Evolutionary conservation across 2,797 vertebrate genomes (phyloP), one percentile per base, ranked within the genome.

Genomic region (Chaetodon trifasciatus): DNA sequence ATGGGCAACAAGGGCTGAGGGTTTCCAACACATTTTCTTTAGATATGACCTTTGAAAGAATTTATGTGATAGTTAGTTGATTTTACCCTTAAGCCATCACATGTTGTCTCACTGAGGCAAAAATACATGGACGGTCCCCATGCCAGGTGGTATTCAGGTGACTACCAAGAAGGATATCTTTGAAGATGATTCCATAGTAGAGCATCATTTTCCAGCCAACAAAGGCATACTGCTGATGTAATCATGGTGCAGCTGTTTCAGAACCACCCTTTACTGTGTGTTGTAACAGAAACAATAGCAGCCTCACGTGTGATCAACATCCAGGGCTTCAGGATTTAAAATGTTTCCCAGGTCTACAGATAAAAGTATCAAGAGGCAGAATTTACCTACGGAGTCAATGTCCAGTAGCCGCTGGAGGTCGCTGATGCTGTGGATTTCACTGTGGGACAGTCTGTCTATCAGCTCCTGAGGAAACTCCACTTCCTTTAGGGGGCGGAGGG

Each of bases 371-470:
- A 93, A 91, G 79, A 95, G 96, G 96, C 95, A 89, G 94, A 96
- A 97, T 97, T 99, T 98, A 99, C 98, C 98, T 98, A 97, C 96
- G 96, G 97, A 98, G 96, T 98, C 97, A 96, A 99, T 96, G 93
- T 98, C 97, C 96, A 99, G 96, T 94, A 99, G 96, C 95, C 98
- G 97, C 97, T 99, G 98, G 95, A 99, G 96, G 96, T 99, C 98
- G 94, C 98, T 97, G 95, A 99, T 98, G 97, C 97, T 99, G 96
- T 96, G 96, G 95, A 98, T 98, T 94, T 98, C 97, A 90, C 98
- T 98, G 96, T 96, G 96, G 70, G 97, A 97, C 95, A 99, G 95
- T 74, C 96, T 96, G 94, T 99, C 97, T 79, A 99, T 97, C 88
- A 99, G 95, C 94, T 98, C 98, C 92, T 97, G 97, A 84, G 98